These are phyloP conservation scores for Cataglyphis livida DNA, from an alignment of 2,888 invertebrate species.

Conservation along the genomic window DNA sequence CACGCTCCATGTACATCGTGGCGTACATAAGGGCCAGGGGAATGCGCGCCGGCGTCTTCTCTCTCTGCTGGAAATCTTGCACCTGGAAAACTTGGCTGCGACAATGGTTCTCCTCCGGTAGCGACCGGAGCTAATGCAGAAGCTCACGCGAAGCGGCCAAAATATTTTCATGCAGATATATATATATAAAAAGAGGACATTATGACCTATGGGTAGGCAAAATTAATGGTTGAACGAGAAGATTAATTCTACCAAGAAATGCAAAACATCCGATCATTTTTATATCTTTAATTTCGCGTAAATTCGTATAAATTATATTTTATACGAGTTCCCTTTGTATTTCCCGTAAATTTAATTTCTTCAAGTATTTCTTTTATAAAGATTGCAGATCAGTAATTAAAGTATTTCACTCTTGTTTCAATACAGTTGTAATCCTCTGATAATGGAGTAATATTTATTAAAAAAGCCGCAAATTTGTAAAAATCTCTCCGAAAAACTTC, in stretches of 20 bases:
- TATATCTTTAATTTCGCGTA: neutral
- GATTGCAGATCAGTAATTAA: neutral
- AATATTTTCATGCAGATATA: neutral
- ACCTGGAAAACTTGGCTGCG: conserved; percentile 60
- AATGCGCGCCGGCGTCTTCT: conserved; percentile 44
- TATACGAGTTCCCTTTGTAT: neutral
- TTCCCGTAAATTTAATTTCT: neutral
- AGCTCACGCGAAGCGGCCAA: conserved; percentile 2
- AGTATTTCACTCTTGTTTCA: neutral
- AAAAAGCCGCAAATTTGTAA: neutral
- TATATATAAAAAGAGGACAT: neutral
- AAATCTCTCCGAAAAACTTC: conserved; percentile 2
- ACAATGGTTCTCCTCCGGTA: conserved; percentile 43
- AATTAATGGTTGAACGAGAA: neutral
- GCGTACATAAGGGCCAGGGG: conserved; percentile 53
- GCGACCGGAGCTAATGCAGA: conserved; percentile 10
- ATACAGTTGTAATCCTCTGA: neutral
- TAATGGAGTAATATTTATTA: neutral
- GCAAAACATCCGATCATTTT: neutral
- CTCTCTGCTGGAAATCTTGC: conserved; percentile 44
- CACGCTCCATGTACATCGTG: conserved; percentile 50
- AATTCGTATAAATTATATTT: neutral
- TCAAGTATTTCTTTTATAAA: neutral
- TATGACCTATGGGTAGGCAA: neutral
- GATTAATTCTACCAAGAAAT: neutral